Evolutionary conservation across 2,113 vertebrate genomes (phyloP).

Genomic region (Sinocyclocheilus grahami): DNA sequence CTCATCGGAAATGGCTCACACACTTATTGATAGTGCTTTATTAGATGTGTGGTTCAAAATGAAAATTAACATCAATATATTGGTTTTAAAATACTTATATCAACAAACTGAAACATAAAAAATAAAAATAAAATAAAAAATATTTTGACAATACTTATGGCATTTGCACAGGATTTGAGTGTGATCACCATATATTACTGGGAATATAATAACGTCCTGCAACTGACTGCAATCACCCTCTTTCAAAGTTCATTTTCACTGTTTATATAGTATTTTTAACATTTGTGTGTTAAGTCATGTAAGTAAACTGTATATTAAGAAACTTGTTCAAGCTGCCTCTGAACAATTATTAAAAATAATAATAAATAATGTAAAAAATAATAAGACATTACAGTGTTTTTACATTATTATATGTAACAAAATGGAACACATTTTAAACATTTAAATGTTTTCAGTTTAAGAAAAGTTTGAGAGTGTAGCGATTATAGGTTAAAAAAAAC

Average conservation of each 20-base stretch:
- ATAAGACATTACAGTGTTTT: not conserved
- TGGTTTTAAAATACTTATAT: not conserved
- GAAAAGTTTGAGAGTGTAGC: not conserved
- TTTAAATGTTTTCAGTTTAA: not conserved
- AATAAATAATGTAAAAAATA: not conserved
- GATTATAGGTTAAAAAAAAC: not conserved
- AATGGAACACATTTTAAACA: not conserved
- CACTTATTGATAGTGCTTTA: not conserved
- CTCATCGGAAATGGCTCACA: not conserved
- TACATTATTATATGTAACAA: not conserved
- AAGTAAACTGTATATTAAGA: conserved; percentile 5
- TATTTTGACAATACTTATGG: not conserved
- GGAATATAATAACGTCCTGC: not conserved
- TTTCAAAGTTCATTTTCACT: not conserved
- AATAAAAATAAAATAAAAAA: not conserved
- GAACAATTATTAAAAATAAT: not conserved
- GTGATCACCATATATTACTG: not conserved
- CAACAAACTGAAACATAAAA: not conserved
- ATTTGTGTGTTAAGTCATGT: not conserved
- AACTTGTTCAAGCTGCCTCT: not conserved
- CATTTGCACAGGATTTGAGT: not conserved
- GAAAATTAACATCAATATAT: not conserved
- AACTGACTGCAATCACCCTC: not conserved
- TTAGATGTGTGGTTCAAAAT: not conserved
- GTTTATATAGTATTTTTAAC: not conserved